Conservation (phyloP, 2,888 invertebrate species). For the Phytoseiulus persimilis region DNA sequence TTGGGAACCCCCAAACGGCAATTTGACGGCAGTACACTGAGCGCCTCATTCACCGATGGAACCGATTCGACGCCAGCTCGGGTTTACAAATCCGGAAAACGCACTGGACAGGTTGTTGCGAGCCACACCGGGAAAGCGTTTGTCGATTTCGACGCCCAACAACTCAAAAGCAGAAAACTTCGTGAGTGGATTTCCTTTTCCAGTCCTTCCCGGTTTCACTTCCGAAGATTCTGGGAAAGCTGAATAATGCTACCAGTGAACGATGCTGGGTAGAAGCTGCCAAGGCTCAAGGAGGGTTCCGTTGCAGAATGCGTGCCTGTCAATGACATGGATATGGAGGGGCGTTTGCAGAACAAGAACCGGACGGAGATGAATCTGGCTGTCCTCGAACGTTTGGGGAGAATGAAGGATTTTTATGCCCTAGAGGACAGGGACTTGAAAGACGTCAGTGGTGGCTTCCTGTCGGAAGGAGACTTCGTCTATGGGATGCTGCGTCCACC, state of each 20-base stretch:
- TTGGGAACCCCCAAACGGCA: constrained; percentile 9
- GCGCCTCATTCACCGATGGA: constrained; percentile 28
- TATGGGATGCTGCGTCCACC: constrained; percentile 30
- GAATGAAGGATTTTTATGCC: background rate
- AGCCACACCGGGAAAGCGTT: background rate
- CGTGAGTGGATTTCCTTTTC: background rate
- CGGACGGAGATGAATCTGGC: constrained; percentile 12
- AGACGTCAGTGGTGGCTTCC: constrained; percentile 25
- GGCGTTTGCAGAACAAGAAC: constrained; percentile 27
- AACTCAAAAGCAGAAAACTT: background rate
- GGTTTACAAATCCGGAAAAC: constrained; percentile 8
- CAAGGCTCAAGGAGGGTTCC: background rate
- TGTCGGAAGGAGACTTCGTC: constrained; percentile 7
- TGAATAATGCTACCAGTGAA: no score
- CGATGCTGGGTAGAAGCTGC: background rate
- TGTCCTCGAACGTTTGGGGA: background rate
- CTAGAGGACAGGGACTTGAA: constrained; percentile 11
- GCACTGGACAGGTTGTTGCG: constrained; percentile 10
- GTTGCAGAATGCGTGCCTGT: background rate
- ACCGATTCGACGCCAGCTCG: constrained; percentile 27
- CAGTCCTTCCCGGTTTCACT: no score
- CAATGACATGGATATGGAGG: background rate
- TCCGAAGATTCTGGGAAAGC: no score
- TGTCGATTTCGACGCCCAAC: background rate
- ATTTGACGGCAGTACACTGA: background rate